phyloP scores from a whole-genome alignment of 2,888 invertebrate species.

The Altica lythri region DNA sequence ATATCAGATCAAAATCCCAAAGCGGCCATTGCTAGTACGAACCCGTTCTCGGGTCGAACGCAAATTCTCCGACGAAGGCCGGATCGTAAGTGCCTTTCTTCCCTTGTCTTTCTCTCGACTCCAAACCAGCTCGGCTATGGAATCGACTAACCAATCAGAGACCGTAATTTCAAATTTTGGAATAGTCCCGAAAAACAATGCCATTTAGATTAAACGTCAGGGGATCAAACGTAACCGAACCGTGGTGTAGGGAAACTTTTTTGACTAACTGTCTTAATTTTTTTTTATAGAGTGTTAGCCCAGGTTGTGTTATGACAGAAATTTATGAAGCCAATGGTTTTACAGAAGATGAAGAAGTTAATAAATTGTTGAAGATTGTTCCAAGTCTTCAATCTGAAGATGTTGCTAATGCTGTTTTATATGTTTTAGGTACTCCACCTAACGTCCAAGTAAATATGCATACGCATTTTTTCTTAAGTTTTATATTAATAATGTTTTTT shows the following conservation, averaged over 20 bases:
- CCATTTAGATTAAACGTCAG: too few relatives aligned
- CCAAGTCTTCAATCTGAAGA: constrained; percentile 38
- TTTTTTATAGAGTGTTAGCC: constrained; percentile 42
- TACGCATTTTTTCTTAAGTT: not conserved
- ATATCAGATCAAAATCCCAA: too few relatives aligned
- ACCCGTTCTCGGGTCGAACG: too few relatives aligned
- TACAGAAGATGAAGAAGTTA: constrained; percentile 25
- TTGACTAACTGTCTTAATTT: not conserved
- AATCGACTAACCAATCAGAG: too few relatives aligned
- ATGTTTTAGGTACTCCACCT: constrained; percentile 39
- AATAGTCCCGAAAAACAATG: too few relatives aligned
- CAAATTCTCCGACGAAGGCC: too few relatives aligned
- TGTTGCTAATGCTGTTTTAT: constrained; percentile 42
- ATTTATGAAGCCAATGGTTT: constrained; percentile 35
- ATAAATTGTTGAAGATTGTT: constrained; percentile 25
- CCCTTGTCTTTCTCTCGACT: too few relatives aligned
- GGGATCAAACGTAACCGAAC: too few relatives aligned
- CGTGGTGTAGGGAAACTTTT: not conserved
- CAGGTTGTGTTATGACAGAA: constrained; percentile 41
- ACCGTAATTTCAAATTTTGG: too few relatives aligned
- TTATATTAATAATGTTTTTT: constrained; percentile 19
- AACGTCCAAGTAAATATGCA: constrained; percentile 37
- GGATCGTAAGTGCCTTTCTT: too few relatives aligned
- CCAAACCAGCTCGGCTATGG: too few relatives aligned
- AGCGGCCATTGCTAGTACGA: too few relatives aligned